Percentiles rank a stretch among this genome's conserved stretches.
Conservation (phyloP, 2,888 invertebrate species). For the Dolichomitus sp. region DNA sequence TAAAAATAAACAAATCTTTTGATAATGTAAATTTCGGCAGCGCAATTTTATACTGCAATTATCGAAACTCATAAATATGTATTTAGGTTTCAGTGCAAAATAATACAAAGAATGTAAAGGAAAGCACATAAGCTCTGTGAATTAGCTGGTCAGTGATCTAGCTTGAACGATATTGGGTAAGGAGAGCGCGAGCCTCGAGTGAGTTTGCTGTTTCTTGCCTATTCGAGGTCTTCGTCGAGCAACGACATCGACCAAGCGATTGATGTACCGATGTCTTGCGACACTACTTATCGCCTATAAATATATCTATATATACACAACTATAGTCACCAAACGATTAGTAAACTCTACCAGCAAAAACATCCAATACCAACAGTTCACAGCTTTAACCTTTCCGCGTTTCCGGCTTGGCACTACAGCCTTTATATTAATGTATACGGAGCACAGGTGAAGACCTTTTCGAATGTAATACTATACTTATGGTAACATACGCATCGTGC, state of each 20-base stretch:
- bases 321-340: constrained; percentile 11
- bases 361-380: constrained; percentile 49
- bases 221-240: background rate
- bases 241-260: constrained; percentile 60
- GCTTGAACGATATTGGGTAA: background rate
- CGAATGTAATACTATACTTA: constrained; percentile 19
- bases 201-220: constrained; percentile 5
- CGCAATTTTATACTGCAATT: too few species aligned
- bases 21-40: too few species aligned
- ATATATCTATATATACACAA: background rate
- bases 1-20: too few species aligned
- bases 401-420: constrained; percentile 40
- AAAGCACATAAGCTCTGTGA: background rate
- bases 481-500: constrained; percentile 41
- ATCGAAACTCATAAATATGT: too few species aligned
- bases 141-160: constrained; percentile 7
- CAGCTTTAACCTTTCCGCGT: constrained; percentile 35
- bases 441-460: constrained; percentile 40
- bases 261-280: constrained; percentile 71
- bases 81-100: background rate
- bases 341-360: constrained; percentile 41
- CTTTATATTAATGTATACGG: constrained; percentile 15
- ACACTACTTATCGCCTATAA: constrained; percentile 24
- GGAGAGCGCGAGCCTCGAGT: background rate
- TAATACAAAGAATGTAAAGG: background rate